Evolutionary conservation across 2,888 invertebrate species (phyloP), one percentile per base, ranked within the genome.

Genomic region (Andrena minutula): DNA sequence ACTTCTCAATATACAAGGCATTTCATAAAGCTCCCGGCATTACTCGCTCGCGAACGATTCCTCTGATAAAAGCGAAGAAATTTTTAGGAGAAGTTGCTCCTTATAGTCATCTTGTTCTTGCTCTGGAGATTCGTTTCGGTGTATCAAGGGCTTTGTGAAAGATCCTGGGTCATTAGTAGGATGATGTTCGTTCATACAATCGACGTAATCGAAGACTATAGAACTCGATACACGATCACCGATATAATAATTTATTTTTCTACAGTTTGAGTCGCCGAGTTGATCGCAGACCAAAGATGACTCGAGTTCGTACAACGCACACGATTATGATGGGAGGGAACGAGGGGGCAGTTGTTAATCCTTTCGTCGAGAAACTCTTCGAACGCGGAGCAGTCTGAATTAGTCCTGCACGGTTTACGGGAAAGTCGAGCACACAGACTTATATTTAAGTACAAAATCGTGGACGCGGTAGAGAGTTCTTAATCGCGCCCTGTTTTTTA

Each of bases 201-300:
- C 30, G 30, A 56, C 32, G 10, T 23, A 20, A 76, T 12, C 49
- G 32, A 56, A 53, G 51, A 66, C 53, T 60, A 75, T 41, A 58
- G 60, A 28, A 23, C 10, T 64, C 51, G 35, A 63, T 69, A 51
- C 69, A n/a, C 35, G 58, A 65, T 89, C 90, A 83, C 84, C 63
- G 87, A 92, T 88, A 89, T 88, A 77, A 76, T 75, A 87, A 89
- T 91, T 93, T 93, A 93, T 93, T 93, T 93, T 93, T 93, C 89
- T 93, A 93, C 90, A 88, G 47, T 73, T 85, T 89, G 79, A 85
- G 87, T 88, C 85, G 76, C 85, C 87, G 90, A 88, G 89, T 89
- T 91, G 86, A 88, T 86, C 86, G 84, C 87, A 89, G 86, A 88
- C 88, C 78, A 77, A 41, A 81, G 69, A 75, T 77, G 66, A 82